These are phyloP conservation scores for Alloscopus bannaensis DNA, from an alignment of 2,888 invertebrate genomes.

Conservation along the genomic window DNA sequence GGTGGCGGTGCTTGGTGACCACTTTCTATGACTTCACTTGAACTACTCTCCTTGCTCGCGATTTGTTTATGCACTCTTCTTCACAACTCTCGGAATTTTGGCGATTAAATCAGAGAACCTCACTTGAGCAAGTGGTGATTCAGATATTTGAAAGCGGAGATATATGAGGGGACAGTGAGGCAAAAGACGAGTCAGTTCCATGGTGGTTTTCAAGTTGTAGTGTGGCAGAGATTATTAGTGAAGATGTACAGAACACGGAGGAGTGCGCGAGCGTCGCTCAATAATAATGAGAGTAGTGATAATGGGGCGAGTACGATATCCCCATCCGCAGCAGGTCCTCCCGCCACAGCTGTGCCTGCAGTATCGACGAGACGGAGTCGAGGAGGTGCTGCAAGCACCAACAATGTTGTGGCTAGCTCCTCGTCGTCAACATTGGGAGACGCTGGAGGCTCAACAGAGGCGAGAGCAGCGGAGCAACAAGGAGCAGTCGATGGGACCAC, in stretches of 20 bases:
- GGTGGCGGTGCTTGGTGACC: too few species aligned
- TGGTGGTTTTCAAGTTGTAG: not conserved
- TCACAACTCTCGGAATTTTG: too few species aligned
- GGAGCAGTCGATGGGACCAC: constrained; percentile 30
- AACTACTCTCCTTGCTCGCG: too few species aligned
- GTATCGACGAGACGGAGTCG: constrained; percentile 38
- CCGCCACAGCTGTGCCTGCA: constrained; percentile 40
- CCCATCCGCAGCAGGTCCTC: constrained; percentile 11
- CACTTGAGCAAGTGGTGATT: too few species aligned
- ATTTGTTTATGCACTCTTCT: too few species aligned
- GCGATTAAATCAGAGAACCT: too few species aligned
- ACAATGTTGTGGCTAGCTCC: not conserved
- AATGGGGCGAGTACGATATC: not conserved
- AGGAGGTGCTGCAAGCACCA: constrained; percentile 17
- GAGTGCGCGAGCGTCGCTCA: constrained; percentile 34
- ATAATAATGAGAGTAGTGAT: not conserved
- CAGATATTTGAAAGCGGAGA: too few species aligned
- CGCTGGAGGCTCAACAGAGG: constrained; percentile 1
- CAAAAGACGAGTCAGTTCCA: too few species aligned
- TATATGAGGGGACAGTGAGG: too few species aligned
- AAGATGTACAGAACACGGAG: constrained; percentile 45
- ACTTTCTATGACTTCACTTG: too few species aligned
- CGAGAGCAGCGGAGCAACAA: constrained; percentile 10
- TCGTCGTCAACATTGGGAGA: constrained; percentile 11
- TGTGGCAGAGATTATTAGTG: too few species aligned